A percentile compares a stretch with the other conserved stretches of the same genome.
These are phyloP conservation scores for Neoitamus cyanurus DNA, from an alignment of 2,888 invertebrate species.

Conservation along the genomic window DNA sequence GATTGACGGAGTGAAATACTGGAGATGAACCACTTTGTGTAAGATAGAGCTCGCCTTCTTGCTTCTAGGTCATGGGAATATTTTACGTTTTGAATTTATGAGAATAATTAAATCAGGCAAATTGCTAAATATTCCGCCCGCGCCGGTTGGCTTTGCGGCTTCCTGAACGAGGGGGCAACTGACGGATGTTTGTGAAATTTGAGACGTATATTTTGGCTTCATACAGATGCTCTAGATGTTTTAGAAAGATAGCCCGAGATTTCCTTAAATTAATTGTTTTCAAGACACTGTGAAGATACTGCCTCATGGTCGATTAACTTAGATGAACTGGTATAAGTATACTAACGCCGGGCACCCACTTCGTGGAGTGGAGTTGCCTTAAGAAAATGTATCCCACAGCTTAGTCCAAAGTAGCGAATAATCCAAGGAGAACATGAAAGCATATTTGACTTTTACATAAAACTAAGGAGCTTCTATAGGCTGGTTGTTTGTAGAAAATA, in stretches of 20 bases:
- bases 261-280: background rate
- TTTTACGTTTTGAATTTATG: conserved; percentile 7
- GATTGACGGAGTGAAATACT: background rate
- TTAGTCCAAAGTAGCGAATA: too few relatives aligned
- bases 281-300: background rate
- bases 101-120: background rate
- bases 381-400: background rate
- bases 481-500: too few relatives aligned
- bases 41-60: background rate
- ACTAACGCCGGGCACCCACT: background rate
- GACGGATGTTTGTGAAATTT: background rate
- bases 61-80: conserved; percentile 9
- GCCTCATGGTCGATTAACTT: background rate
- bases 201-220: background rate
- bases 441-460: too few relatives aligned
- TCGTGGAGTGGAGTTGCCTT: background rate
- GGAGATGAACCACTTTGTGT: background rate
- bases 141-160: background rate
- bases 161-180: background rate
- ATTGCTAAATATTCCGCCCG: background rate
- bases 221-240: background rate
- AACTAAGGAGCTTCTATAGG: too few relatives aligned
- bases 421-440: too few relatives aligned
- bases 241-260: background rate
- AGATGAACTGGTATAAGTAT: background rate